Conservation (phyloP, 1,140 invertebrate genomes). For the Apis cerana region DNA sequence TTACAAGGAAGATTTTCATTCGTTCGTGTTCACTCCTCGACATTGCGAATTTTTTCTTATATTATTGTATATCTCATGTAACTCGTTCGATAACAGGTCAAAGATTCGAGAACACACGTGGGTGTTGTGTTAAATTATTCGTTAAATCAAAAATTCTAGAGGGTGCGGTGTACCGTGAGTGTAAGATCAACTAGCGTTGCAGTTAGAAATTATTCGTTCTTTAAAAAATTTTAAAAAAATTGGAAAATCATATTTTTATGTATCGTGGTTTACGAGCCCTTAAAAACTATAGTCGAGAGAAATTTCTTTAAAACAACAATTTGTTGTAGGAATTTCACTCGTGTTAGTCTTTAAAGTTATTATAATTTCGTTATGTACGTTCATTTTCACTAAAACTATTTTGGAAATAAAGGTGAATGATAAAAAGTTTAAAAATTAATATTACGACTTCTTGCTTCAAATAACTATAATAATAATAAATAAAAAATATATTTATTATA, state of each 20-base stretch:
- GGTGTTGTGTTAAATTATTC: neutral
- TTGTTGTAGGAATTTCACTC: no score
- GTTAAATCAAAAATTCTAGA: neutral
- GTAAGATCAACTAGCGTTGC: neutral
- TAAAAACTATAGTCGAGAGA: no score
- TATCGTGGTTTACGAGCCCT: no score
- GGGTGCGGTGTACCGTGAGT: no score
- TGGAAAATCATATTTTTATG: no score
- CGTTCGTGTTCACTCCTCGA: neutral
- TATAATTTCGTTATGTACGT: no score
- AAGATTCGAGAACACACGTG: neutral
- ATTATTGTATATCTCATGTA: no score
- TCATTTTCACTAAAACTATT: neutral
- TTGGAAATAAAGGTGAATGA: neutral
- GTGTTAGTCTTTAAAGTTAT: no score
- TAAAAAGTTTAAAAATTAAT: neutral
- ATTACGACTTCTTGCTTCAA: neutral
- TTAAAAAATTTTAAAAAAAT: neutral
- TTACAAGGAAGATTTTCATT: slow-evolving; percentile 54
- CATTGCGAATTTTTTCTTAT: neutral
- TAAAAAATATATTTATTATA: neutral
- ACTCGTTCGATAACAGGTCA: neutral
- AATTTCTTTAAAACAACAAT: no score
- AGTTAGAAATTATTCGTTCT: neutral
- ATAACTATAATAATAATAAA: neutral